These are phyloP conservation scores for Lycaena phlaeas DNA, from an alignment of 2,888 invertebrate species.

Conservation along the genomic window DNA sequence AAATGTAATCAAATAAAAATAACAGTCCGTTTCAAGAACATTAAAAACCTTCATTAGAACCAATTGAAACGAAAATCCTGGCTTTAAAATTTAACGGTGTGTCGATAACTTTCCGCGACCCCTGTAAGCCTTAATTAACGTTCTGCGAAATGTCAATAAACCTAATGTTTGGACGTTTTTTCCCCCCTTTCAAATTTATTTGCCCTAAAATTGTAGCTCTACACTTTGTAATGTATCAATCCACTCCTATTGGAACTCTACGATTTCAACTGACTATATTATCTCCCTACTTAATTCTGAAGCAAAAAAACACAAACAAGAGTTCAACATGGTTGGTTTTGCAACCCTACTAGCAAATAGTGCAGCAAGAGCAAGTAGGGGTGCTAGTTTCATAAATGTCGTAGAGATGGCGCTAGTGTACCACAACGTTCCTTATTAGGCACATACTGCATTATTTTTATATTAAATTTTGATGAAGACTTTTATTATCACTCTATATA, in stretches of 20 bases:
- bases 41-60: too few species aligned
- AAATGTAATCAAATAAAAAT: too few species aligned
- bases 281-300: constrained; percentile 17
- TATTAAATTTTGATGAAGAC: too few species aligned
- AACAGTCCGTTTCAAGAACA: too few species aligned
- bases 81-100: constrained; percentile 52
- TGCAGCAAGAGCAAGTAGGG: constrained; percentile 55
- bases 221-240: constrained; percentile 25
- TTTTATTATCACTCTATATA: too few species aligned
- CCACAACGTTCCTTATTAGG: constrained; percentile 20
- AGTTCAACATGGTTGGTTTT: constrained; percentile 32
- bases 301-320: constrained; percentile 19
- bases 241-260: constrained; percentile 26
- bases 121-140: constrained; percentile 63
- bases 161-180: constrained; percentile 56
- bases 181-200: constrained; percentile 66
- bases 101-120: constrained; percentile 44
- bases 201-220: constrained; percentile 61
- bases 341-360: constrained; percentile 44
- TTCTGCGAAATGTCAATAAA: constrained; percentile 66
- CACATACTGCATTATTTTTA: too few species aligned
- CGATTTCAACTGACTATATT: constrained; percentile 10
- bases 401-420: constrained; percentile 32
- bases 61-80: constrained; percentile 47
- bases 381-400: not conserved